A percentile compares a stretch with the other conserved stretches of the same genome.
Evolutionary conservation across 2,113 vertebrate species (phyloP).

Genomic region (Cygnus atratus): DNA sequence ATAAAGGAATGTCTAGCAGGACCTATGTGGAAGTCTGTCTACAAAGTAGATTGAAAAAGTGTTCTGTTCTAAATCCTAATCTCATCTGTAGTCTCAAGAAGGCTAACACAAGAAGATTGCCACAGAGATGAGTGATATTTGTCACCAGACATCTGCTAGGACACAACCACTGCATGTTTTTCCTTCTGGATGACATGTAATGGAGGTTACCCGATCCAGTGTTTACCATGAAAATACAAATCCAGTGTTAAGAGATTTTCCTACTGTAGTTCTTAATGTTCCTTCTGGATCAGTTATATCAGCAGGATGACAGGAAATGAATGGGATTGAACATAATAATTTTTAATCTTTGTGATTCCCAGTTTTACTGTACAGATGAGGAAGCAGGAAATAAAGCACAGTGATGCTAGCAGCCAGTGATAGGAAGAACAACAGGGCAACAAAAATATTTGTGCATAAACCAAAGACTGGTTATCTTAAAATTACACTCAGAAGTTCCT

Average conservation of each 20-base stretch:
- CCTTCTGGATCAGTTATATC: constrained; percentile 53
- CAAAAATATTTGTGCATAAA: neutral
- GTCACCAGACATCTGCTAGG: constrained; percentile 64
- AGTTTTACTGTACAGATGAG: neutral
- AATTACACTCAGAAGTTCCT: neutral
- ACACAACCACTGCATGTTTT: constrained; percentile 2
- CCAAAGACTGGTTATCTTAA: neutral
- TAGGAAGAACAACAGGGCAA: neutral
- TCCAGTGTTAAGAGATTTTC: constrained; percentile 38
- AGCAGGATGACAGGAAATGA: constrained; percentile 66
- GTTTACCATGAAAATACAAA: constrained; percentile 53
- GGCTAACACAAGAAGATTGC: constrained; percentile 58
- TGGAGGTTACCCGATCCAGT: constrained; percentile 19
- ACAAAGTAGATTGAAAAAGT: constrained; percentile 64
- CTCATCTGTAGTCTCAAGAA: constrained; percentile 58
- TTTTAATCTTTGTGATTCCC: constrained; percentile 54
- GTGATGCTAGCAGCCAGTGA: neutral
- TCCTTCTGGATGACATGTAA: neutral
- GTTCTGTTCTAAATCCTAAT: constrained; percentile 70
- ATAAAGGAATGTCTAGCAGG: constrained; percentile 29
- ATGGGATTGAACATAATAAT: constrained; percentile 45
- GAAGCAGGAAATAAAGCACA: neutral
- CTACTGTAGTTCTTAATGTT: constrained; percentile 44
- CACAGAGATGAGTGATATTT: constrained; percentile 51
- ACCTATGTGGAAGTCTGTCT: constrained; percentile 11